Conservation (phyloP, 2,113 vertebrate species). For the Macquaria australasica region DNA sequence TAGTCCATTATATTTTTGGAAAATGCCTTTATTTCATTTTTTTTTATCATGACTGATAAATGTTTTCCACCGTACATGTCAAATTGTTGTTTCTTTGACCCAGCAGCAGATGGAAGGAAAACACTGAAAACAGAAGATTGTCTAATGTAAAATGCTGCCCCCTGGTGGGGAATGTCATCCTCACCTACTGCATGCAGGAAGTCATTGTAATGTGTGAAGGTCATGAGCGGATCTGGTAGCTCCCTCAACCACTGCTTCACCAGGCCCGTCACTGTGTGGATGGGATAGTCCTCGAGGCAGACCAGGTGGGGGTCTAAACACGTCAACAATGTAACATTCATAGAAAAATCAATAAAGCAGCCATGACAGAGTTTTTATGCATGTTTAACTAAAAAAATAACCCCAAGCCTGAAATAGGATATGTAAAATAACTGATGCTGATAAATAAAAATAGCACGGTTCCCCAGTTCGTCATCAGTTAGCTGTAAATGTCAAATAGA, state of each 20-base stretch:
- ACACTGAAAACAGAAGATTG: neutral
- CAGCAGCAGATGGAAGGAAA: neutral
- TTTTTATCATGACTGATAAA: neutral
- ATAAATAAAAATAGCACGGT: too few relatives aligned
- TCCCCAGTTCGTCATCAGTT: neutral
- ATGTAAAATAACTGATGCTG: too few relatives aligned
- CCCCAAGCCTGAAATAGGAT: too few relatives aligned
- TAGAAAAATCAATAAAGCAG: neutral
- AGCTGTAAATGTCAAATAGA: neutral
- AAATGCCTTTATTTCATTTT: neutral
- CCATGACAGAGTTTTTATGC: neutral
- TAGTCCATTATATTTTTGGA: neutral
- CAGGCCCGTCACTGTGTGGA: constrained; percentile 95
- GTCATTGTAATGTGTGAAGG: constrained; percentile 92
- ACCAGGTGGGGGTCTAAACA: constrained; percentile 87
- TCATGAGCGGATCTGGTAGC: constrained; percentile 96
- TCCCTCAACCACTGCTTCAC: constrained; percentile 98
- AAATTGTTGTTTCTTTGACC: neutral
- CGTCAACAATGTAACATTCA: neutral
- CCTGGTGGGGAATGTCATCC: constrained; percentile 57
- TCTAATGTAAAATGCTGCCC: constrained; percentile 18
- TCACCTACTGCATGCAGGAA: constrained; percentile 95
- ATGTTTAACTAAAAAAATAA: neutral
- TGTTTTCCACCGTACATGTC: neutral
- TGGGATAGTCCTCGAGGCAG: constrained; percentile 93